A percentile compares a stretch with the other conserved stretches of the same genome.
phyloP scores from a whole-genome alignment of 2,113 vertebrate genomes.

The Aegithalos caudatus region DNA sequence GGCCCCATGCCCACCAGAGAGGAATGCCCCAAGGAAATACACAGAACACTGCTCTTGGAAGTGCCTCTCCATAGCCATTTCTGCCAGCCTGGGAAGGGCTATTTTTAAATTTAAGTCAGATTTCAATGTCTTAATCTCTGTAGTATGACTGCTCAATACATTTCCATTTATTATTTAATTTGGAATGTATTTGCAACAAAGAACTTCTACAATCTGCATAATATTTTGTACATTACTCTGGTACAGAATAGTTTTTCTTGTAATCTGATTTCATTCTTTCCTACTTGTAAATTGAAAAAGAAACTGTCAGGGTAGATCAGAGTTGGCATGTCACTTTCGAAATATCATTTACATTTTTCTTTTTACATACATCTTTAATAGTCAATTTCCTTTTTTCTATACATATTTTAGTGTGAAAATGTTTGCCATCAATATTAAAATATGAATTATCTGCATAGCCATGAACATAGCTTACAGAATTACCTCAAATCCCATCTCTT shows the following conservation, averaged over 20 bases:
- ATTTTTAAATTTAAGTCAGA: not conserved
- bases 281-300: slow-evolving; percentile 27
- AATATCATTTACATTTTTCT: slow-evolving; percentile 31
- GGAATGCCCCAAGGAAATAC: not conserved
- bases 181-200: not conserved
- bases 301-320: slow-evolving; percentile 34
- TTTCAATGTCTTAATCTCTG: not conserved
- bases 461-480: slow-evolving; percentile 40
- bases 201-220: not conserved
- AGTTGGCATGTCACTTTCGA: slow-evolving; percentile 20
- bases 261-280: slow-evolving; percentile 38
- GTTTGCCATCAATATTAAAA: slow-evolving; percentile 69
- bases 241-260: not conserved
- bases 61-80: not conserved
- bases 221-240: not conserved
- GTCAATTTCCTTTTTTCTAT: slow-evolving; percentile 39
- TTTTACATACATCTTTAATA: slow-evolving; percentile 62
- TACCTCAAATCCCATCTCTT: slow-evolving; percentile 32
- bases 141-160: not conserved
- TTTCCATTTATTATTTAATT: slow-evolving; percentile 54
- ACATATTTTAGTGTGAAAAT: slow-evolving; percentile 60
- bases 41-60: not conserved
- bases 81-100: not conserved
- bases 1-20: not conserved
- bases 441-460: slow-evolving; percentile 9